These are phyloP conservation scores for Cenopis cana DNA, from an alignment of 2,888 invertebrate genomes.

Conservation along the genomic window DNA sequence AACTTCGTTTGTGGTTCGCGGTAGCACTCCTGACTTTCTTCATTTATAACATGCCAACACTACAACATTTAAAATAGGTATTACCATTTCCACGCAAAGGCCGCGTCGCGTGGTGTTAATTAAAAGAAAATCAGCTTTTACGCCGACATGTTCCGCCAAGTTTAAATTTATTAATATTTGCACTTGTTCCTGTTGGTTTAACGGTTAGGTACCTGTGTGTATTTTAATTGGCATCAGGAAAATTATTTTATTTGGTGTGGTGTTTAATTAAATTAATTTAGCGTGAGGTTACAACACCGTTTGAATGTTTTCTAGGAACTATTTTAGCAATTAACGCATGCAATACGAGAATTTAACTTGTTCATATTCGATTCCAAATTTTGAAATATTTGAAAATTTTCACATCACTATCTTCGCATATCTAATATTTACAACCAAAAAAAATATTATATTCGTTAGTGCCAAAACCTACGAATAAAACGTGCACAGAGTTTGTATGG, in stretches of 20 bases:
- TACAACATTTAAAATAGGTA: too few species aligned
- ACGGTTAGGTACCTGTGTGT: constrained; percentile 2
- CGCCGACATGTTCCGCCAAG: constrained; percentile 19
- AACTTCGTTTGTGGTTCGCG: too few species aligned
- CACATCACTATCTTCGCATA: too few species aligned
- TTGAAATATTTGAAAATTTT: too few species aligned
- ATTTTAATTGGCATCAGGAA: constrained; percentile 30
- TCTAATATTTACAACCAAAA: too few species aligned
- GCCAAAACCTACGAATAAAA: too few species aligned
- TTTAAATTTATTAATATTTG: constrained; percentile 24
- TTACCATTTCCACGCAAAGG: constrained; percentile 12
- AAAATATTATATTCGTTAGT: too few species aligned
- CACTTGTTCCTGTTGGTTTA: constrained; percentile 6
- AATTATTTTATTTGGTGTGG: neutral
- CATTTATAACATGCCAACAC: too few species aligned
- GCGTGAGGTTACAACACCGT: neutral
- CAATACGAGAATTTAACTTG: too few species aligned
- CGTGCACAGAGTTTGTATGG: too few species aligned
- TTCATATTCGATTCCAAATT: too few species aligned
- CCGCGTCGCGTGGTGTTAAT: constrained; percentile 29
- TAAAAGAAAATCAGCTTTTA: constrained; percentile 38
- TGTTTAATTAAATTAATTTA: neutral
- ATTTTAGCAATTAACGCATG: neutral
- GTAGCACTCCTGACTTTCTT: too few species aligned
- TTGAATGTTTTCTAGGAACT: neutral